Percentiles rank a stretch among this genome's conserved stretches.
Conservation (phyloP, 2,888 invertebrate species). For the Dasysyrphus albostriatus region DNA sequence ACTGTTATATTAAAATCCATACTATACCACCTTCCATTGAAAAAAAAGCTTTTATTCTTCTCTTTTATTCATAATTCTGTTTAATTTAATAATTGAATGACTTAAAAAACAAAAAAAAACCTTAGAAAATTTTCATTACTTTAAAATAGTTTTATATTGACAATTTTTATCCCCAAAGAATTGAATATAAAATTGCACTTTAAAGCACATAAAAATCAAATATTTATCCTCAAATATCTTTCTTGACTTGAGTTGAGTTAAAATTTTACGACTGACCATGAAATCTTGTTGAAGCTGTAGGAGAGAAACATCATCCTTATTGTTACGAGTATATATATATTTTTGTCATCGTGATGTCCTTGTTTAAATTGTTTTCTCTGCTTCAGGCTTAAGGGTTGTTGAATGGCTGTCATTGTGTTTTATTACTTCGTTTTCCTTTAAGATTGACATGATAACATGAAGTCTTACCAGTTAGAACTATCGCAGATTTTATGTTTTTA, state of each 20-base stretch:
- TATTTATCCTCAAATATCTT: neutral
- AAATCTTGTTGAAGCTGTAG: neutral
- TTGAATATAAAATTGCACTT: slow-evolving; percentile 22
- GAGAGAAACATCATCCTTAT: slow-evolving; percentile 5
- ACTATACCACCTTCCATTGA: too few relatives aligned
- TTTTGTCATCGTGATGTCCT: neutral
- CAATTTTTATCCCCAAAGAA: neutral
- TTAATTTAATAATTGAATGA: neutral
- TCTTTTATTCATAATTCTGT: neutral
- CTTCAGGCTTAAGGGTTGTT: neutral
- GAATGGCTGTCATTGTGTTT: slow-evolving; percentile 10
- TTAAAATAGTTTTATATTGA: neutral
- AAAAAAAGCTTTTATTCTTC: too few relatives aligned
- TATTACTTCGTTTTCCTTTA: neutral
- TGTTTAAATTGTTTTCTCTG: neutral
- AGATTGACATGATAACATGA: neutral
- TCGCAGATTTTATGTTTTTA: neutral
- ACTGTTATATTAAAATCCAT: too few relatives aligned
- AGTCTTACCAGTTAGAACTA: neutral
- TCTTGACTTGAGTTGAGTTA: neutral
- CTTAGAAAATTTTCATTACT: neutral
- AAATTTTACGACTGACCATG: slow-evolving; percentile 27
- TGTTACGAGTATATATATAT: slow-evolving; percentile 2
- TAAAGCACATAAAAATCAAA: slow-evolving; percentile 8
- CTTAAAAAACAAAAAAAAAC: neutral